These are phyloP conservation scores for Onychomys arenicola DNA, from an alignment of 2,797 vertebrate species.

Conservation along the genomic window DNA sequence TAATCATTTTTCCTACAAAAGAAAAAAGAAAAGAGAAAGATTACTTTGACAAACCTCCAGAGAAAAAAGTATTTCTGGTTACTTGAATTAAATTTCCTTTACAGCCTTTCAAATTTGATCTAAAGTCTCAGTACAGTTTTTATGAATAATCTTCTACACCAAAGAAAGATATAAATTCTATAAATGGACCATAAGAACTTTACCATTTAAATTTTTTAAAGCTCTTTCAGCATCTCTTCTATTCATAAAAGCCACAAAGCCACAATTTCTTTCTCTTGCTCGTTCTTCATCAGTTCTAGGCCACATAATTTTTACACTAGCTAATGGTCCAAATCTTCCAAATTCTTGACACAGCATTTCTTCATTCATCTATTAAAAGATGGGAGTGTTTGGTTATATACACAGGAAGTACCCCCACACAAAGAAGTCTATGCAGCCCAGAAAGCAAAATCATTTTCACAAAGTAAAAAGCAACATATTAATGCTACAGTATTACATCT, in stretches of 20 bases:
- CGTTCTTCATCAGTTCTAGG: constrained; percentile 99
- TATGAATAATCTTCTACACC: not conserved
- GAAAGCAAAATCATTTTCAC: constrained; percentile 50
- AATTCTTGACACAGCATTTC: constrained; percentile 99
- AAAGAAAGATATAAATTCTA: constrained; percentile 45
- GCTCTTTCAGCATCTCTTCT: constrained; percentile 99
- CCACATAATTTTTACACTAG: constrained; percentile 99
- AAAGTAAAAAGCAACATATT: constrained; percentile 26
- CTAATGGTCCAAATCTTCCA: constrained; percentile 97
- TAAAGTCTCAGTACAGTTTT: constrained; percentile 18
- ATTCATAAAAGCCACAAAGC: constrained; percentile 99
- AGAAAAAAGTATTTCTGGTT: not conserved
- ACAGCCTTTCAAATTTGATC: constrained; percentile 23
- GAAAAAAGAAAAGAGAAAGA: constrained; percentile 44
- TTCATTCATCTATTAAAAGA: constrained; percentile 95
- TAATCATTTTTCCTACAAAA: constrained; percentile 97
- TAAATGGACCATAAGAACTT: constrained; percentile 1
- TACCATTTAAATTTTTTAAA: constrained; percentile 98
- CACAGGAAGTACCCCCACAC: too few relatives aligned
- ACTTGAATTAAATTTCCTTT: constrained; percentile 47
- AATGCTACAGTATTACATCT: not conserved
- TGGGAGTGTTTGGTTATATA: not conserved
- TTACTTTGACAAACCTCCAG: constrained; percentile 22
- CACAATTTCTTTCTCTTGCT: constrained; percentile 98
- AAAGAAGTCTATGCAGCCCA: not conserved